phyloP scores from a whole-genome alignment of 2,888 invertebrate genomes.

The Leptinotarsa rubiginosa region DNA sequence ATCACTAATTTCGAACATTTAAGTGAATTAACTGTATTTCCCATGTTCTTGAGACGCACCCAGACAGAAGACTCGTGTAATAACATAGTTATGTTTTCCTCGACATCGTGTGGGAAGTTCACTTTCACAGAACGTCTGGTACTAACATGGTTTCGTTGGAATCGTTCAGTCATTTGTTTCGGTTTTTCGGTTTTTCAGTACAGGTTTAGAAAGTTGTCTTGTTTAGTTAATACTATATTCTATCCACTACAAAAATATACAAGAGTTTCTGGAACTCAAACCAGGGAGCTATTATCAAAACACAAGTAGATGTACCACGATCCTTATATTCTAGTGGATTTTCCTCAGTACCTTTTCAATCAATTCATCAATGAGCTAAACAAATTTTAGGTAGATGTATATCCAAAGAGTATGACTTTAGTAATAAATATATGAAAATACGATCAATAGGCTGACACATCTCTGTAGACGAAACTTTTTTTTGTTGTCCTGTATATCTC shows the following conservation, averaged over 20 bases:
- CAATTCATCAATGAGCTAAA: no score
- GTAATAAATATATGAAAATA: no score
- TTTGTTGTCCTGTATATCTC: background rate
- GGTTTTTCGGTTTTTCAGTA: background rate
- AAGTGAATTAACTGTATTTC: slow-evolving; percentile 24
- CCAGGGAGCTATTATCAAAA: background rate
- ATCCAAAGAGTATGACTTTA: no score
- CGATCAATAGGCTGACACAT: background rate
- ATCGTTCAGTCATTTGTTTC: slow-evolving; percentile 2
- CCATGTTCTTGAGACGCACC: slow-evolving; percentile 18
- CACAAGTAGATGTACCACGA: background rate
- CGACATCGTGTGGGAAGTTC: slow-evolving; percentile 20
- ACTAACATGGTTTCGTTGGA: slow-evolving; percentile 8
- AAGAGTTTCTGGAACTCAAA: background rate
- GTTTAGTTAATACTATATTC: background rate
- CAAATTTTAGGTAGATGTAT: no score
- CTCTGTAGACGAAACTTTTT: background rate
- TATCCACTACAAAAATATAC: background rate
- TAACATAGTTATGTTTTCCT: slow-evolving; percentile 18
- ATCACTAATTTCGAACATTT: slow-evolving; percentile 25
- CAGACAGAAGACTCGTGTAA: slow-evolving; percentile 24
- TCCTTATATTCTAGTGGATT: no score
- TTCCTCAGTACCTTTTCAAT: no score
- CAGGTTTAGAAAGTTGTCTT: background rate
- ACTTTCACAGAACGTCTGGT: slow-evolving; percentile 22